A percentile compares a stretch with the other conserved stretches of the same genome.
Conservation (phyloP, 2,113 vertebrate species). For the Sterrhoptilus dennistouni region DNA sequence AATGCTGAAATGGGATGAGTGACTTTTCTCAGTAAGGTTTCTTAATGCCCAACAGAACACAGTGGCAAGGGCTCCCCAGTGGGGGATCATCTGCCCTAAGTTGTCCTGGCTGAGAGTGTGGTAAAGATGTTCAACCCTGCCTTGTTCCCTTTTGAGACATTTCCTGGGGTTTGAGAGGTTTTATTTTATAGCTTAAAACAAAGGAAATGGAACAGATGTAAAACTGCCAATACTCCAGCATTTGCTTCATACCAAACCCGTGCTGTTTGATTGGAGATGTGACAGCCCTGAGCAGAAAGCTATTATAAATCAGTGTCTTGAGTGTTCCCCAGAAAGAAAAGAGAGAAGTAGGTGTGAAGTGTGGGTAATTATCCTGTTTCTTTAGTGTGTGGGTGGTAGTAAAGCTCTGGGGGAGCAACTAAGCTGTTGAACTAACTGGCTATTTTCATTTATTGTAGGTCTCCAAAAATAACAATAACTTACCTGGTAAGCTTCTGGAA, state of each 20-base stretch:
- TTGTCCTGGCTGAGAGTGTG: neutral
- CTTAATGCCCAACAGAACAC: neutral
- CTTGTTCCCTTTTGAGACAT: neutral
- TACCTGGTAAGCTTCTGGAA: neutral
- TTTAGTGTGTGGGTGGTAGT: neutral
- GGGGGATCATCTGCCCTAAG: neutral
- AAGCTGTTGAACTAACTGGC: neutral
- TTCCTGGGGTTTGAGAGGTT: neutral
- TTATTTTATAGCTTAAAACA: neutral
- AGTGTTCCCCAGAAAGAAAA: neutral
- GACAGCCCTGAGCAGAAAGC: neutral
- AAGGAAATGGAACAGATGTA: neutral
- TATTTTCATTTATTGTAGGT: slow-evolving; percentile 28
- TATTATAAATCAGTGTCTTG: neutral
- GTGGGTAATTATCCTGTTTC: neutral
- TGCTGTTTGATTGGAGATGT: neutral
- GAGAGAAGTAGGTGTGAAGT: neutral
- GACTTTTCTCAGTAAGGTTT: neutral
- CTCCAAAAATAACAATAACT: neutral
- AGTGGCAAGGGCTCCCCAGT: neutral
- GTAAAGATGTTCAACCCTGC: neutral
- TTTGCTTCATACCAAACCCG: neutral
- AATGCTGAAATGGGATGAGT: neutral
- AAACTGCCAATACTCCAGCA: neutral
- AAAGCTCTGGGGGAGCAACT: neutral